phyloP scores from a whole-genome alignment of 2,888 invertebrate genomes.

The Podabrus alpinus region DNA sequence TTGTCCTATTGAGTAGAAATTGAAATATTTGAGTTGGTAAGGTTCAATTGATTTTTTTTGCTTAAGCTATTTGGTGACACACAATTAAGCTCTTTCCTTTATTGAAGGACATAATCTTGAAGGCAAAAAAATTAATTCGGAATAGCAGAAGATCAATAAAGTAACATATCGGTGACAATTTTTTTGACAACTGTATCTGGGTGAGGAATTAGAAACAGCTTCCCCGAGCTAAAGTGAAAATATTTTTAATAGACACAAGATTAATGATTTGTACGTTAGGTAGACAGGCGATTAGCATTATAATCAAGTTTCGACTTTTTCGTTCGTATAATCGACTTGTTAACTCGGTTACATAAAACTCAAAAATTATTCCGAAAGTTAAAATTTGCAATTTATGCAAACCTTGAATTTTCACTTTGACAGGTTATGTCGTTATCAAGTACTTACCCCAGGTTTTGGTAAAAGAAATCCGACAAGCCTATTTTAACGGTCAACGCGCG shows the following conservation, averaged over 20 bases:
- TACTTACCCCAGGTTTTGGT: slow-evolving; percentile 9
- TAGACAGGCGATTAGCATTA: neutral
- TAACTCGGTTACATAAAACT: neutral
- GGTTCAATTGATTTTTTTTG: neutral
- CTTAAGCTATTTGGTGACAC: neutral
- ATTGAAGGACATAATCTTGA: neutral
- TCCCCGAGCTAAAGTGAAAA: neutral
- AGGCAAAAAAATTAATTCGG: neutral
- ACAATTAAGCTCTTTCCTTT: neutral
- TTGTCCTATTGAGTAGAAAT: neutral
- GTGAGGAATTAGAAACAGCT: neutral
- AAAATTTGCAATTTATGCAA: slow-evolving; percentile 12
- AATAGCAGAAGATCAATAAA: neutral
- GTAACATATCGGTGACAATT: neutral
- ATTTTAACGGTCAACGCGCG: neutral
- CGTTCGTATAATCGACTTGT: neutral
- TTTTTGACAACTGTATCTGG: neutral
- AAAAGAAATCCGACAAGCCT: slow-evolving; percentile 10
- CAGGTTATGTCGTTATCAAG: slow-evolving; percentile 13
- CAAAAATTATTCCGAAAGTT: neutral
- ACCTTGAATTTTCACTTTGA: neutral
- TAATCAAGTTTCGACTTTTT: neutral
- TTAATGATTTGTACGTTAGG: neutral
- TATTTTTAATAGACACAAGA: neutral
- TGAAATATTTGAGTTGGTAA: neutral